phyloP scores from a whole-genome alignment of 2,888 invertebrate genomes.

The Drosophila setosimentum region DNA sequence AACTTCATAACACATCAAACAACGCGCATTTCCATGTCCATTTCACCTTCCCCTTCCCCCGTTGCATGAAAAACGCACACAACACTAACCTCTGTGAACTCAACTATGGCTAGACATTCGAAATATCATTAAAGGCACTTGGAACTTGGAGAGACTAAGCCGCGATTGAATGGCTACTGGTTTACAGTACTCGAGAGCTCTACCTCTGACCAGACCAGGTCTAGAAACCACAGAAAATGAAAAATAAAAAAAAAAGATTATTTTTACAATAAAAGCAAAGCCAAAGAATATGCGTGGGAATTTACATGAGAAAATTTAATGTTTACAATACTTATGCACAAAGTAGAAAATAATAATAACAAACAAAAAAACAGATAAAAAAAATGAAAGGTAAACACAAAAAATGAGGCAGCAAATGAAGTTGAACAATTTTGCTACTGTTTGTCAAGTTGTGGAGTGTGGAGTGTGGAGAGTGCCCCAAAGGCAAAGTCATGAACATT shows the following conservation, averaged over 20 bases:
- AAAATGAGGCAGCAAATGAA: slow-evolving; percentile 66
- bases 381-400: slow-evolving; percentile 40
- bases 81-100: slow-evolving; percentile 48
- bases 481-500: slow-evolving; percentile 56
- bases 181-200: slow-evolving; percentile 26
- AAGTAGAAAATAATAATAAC: slow-evolving; percentile 53
- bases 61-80: slow-evolving; percentile 10
- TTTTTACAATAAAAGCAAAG: slow-evolving; percentile 51
- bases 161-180: slow-evolving; percentile 49
- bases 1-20: slow-evolving; percentile 53
- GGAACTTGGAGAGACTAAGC: slow-evolving; percentile 16
- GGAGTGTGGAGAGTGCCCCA: slow-evolving; percentile 45
- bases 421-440: slow-evolving; percentile 74
- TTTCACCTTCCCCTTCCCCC: background rate
- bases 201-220: slow-evolving; percentile 24
- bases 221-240: slow-evolving; percentile 33
- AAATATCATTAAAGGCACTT: slow-evolving; percentile 44
- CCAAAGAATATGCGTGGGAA: slow-evolving; percentile 72
- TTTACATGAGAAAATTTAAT: slow-evolving; percentile 63
- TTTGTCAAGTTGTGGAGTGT: slow-evolving; percentile 51
- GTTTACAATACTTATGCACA: slow-evolving; percentile 47
- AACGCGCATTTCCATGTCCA: slow-evolving; percentile 16
- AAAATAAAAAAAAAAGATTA: slow-evolving; percentile 43
- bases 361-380: slow-evolving; percentile 12
- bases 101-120: slow-evolving; percentile 12